These are phyloP conservation scores for Acanthaster planci DNA, from an alignment of 35 echinoderm and acorn worm genomes.

Conservation along the genomic window DNA sequence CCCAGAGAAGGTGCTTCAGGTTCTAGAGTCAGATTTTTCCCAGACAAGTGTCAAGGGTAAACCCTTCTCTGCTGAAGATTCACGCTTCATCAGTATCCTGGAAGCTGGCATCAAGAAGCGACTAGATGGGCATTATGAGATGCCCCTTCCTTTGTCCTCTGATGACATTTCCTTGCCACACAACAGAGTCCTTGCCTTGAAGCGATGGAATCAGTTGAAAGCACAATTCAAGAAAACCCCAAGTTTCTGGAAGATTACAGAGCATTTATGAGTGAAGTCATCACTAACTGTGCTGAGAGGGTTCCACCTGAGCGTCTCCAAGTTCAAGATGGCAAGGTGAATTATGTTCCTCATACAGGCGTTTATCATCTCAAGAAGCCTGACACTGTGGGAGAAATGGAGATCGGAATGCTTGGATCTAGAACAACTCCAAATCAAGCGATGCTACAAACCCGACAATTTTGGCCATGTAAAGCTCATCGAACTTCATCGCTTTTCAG, in stretches of 20 bases:
- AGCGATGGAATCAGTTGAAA: conserved; percentile 23
- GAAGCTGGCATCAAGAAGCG: conserved; percentile 11
- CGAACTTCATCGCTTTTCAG: conserved; percentile 54
- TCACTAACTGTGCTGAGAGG: conserved; percentile 38
- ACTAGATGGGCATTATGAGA: conserved; percentile 55
- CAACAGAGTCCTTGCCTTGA: conserved; percentile 26
- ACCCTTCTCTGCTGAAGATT: conserved; percentile 24
- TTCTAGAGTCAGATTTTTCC: conserved; percentile 44
- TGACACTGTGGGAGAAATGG: conserved; percentile 58
- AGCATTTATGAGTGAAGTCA: conserved; percentile 54
- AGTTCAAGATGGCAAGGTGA: conserved; percentile 28
- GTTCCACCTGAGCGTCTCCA: conserved; percentile 25
- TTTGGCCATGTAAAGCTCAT: conserved; percentile 43
- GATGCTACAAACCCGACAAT: conserved; percentile 57
- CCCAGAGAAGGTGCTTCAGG: conserved; percentile 5
- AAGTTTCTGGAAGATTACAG: conserved; percentile 43
- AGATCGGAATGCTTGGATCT: conserved; percentile 20
- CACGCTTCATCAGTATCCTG: conserved; percentile 2
- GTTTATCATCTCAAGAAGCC: conserved; percentile 77
- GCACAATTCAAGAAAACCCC: conserved; percentile 31
- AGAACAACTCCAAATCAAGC: conserved; percentile 15
- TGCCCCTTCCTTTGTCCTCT: conserved; percentile 45
- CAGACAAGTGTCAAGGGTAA: conserved; percentile 1
- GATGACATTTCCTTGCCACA: conserved; percentile 35
- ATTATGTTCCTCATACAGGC: conserved; percentile 75